A percentile compares a stretch with the other conserved stretches of the same genome.
These are phyloP conservation scores for Harpalus rubripes DNA, from an alignment of 2,888 invertebrate species.

Conservation along the genomic window DNA sequence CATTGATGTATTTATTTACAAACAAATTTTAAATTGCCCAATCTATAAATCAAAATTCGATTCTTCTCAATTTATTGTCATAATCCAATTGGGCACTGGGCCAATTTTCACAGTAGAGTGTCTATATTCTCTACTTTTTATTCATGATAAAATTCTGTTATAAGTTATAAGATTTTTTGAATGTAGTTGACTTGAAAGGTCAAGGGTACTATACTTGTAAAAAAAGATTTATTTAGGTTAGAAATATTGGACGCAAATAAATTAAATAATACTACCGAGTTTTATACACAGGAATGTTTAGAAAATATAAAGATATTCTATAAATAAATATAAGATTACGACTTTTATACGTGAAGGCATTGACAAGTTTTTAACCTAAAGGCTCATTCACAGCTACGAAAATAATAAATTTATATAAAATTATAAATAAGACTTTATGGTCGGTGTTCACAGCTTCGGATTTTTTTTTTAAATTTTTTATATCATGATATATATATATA, in stretches of 20 bases:
- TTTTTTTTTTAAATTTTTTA: no score
- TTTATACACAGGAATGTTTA: not conserved
- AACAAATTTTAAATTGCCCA: not conserved
- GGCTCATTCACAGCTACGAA: no score
- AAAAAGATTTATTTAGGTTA: conserved; percentile 4
- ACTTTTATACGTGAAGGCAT: no score
- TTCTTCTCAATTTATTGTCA: not conserved
- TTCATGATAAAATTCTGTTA: not conserved
- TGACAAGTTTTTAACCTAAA: no score
- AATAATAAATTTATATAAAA: no score
- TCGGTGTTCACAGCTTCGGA: no score
- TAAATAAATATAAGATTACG: no score
- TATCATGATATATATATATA: no score
- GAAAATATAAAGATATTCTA: no score
- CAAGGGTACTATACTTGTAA: not conserved
- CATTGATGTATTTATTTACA: not conserved
- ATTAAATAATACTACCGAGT: not conserved
- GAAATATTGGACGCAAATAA: not conserved
- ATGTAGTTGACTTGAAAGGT: not conserved
- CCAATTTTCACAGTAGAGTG: not conserved
- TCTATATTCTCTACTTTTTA: conserved; percentile 3
- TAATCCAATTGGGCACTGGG: not conserved
- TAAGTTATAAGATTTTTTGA: not conserved
- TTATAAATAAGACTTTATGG: no score
- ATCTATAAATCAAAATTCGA: not conserved